These are phyloP conservation scores for Hyles lineata DNA, from an alignment of 2,888 invertebrate genomes.

Conservation along the genomic window DNA sequence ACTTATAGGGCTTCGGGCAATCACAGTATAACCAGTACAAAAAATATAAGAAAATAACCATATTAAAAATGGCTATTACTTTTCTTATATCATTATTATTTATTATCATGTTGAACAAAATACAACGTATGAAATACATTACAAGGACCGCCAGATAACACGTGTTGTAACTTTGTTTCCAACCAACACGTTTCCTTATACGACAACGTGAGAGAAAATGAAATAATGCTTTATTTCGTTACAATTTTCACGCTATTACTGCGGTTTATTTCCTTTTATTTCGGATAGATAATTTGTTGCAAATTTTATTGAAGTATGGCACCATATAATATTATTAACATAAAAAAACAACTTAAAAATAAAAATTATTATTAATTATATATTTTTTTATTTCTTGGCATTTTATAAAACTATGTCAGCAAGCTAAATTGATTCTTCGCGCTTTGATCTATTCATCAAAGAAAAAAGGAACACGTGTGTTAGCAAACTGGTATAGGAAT, in stretches of 20 bases:
- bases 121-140: not conserved
- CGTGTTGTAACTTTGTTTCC: constrained; percentile 8
- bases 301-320: not conserved
- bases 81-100: not conserved
- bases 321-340: not conserved
- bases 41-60: no score
- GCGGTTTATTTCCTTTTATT: constrained; percentile 13
- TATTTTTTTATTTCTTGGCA: no score
- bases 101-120: not conserved
- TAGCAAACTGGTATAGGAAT: no score
- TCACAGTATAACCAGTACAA: no score
- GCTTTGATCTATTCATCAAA: not conserved
- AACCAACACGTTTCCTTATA: constrained; percentile 26
- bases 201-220: constrained; percentile 25
- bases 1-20: no score
- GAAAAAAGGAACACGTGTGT: no score
- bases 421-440: not conserved
- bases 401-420: no score
- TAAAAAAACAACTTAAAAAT: no score
- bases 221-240: constrained; percentile 21
- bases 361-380: no score
- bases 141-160: not conserved
- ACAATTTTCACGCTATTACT: constrained; percentile 3
- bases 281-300: not conserved
- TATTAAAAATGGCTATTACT: not conserved